Evolutionary conservation across 2,888 invertebrate species (phyloP), one percentile per base, ranked within the genome.

Genomic region (Drosophila setosimentum): DNA sequence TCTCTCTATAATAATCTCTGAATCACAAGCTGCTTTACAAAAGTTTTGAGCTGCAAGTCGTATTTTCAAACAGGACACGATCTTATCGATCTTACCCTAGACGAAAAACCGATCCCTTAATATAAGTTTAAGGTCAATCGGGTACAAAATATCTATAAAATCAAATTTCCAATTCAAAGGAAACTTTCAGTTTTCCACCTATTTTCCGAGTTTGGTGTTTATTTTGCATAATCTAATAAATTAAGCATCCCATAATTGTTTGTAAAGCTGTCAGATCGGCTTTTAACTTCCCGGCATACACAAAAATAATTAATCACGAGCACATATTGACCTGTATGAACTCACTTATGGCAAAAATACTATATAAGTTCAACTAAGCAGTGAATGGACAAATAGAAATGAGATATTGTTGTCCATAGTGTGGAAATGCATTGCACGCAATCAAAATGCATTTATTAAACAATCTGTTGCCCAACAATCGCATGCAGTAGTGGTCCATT

Each of bases 381-480:
- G 27, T 13, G 48, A 35, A 24, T 16, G 29, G 7, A 60, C 10
- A 42, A 7, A 48, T 13, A 11, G 2, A 29, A 62, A 30, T 24
- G 32, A 54, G 33, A 62, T 29, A 55, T 48, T 24, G n/a, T 48
- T 51, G 32, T 11, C 13, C 35, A 35, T 32, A 42, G 45, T 55
- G 35, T 48, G 11, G 2, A 32, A 35, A 27, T 48, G 33, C 33
- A 49, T 37, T 37, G 42, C 29, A n/a, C 33, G 42, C 45, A 78
- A 64, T 82, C 73, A 82, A 66, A 78, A 64, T 32, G 24, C 82
- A 78, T 78, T 82, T 82, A 73, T 78, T 68, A 73, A 68, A 37
- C 65, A 73, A 66, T 73, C 78, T 55, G 30, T 67, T 33, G 45
- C 32, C 30, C 55, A 67, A 61, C 77, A 57, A 76, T 80, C 66